Evolutionary conservation across 2,113 vertebrate species (phyloP), one percentile per base, ranked within the genome.

Genomic region (Strigops habroptila): DNA sequence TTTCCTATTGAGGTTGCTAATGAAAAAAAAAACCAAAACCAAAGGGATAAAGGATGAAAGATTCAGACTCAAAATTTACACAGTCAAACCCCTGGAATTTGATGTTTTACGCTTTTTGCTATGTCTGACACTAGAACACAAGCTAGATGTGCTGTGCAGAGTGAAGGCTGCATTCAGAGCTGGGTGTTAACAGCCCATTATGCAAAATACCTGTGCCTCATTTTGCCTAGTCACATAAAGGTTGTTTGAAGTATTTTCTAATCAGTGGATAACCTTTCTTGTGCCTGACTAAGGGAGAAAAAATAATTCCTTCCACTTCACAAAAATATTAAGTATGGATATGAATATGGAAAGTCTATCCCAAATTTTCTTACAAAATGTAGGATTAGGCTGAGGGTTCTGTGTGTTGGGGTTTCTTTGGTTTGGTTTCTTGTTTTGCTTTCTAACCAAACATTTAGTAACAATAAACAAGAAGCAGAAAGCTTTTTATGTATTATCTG

Each of bases 221-320:
- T 91, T 83, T 92, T 89, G 77, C 28, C 57, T 87, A 75, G 48
- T 87, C 62, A 75, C 27, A 78, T 46, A 78, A 74, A 81, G 16
- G 51, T 31, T 83, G 18, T 78, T 64, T 84, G 18, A 94, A 88
- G 55, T 55, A 51, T 81, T 21, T 84, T 81, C 64, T 91, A 39
- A 88, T 88, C 86, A 86, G n/a, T 49, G 22, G 25, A 74, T 39
- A 94, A 82, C 21, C 23, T 82, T 82, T 70, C 63, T 44, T 59
- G 17, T 52, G 13, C 24, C 24, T 64, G 22, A 92, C 52, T 84
- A 39, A 71, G 52, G 18, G 18, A 51, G 53, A 75, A 55, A 17
- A 88, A 44, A 60, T 10, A 88, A 60, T 19, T 59, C 24, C 15
- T 78, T 16, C 17, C n/a, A 55, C 22, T 52, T 43, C 76, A 88